phyloP scores from a whole-genome alignment of 2,797 vertebrate species.

The Tadarida brasiliensis region DNA sequence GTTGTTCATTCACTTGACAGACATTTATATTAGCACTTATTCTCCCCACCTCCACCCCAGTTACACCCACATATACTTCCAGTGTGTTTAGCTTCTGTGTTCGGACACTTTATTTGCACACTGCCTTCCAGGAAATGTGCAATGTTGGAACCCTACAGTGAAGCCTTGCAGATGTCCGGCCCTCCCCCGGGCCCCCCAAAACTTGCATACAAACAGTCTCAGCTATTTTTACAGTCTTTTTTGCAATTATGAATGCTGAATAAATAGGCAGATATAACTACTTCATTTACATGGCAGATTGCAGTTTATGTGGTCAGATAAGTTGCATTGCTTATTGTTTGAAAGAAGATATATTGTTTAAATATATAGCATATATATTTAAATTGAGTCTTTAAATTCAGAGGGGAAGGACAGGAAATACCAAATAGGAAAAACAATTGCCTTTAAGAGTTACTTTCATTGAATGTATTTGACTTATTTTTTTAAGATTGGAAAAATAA shows the following conservation, averaged over 20 bases:
- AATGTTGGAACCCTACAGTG: neutral
- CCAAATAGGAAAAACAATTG: slow-evolving; percentile 22
- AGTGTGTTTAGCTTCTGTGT: neutral
- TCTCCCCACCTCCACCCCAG: rapidly evolving
- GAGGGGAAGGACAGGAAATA: neutral
- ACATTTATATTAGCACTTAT: neutral
- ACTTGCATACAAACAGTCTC: neutral
- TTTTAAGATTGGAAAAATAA: slow-evolving; percentile 54
- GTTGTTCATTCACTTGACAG: neutral
- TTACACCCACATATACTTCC: neutral
- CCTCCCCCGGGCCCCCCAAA: neutral
- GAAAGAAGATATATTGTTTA: slow-evolving; percentile 22
- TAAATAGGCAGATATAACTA: neutral
- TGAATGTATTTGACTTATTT: slow-evolving; percentile 63
- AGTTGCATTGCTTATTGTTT: slow-evolving; percentile 3
- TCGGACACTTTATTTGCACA: slow-evolving; percentile 4
- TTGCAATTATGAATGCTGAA: neutral
- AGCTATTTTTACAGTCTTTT: neutral
- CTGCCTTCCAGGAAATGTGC: neutral
- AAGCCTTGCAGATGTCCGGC: neutral
- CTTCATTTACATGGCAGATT: neutral
- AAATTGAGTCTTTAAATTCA: slow-evolving; percentile 46
- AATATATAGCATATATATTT: neutral
- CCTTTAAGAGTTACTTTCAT: slow-evolving; percentile 52
- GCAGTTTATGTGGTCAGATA: neutral